phyloP scores from a whole-genome alignment of 2,888 invertebrate genomes.

The Papilio gigon region DNA sequence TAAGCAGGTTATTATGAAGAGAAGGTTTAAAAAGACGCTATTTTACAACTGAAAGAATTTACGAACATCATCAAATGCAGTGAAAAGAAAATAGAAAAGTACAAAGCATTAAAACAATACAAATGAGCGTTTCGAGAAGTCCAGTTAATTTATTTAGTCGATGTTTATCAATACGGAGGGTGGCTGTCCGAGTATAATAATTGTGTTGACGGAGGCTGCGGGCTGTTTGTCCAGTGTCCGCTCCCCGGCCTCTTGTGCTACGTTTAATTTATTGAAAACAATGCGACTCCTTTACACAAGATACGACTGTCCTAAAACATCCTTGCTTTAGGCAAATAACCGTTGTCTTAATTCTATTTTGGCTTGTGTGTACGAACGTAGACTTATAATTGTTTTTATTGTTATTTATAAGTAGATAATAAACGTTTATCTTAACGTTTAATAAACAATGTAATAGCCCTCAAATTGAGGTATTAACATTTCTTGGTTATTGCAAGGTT shows the following conservation, averaged over 20 bases:
- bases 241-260: slow-evolving; percentile 67
- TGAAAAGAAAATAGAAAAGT: slow-evolving; percentile 23
- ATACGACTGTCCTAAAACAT: slow-evolving; percentile 36
- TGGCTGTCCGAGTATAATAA: slow-evolving; percentile 82
- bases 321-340: slow-evolving; percentile 11
- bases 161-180: slow-evolving; percentile 76
- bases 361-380: background rate
- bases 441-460: no score
- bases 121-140: slow-evolving; percentile 58
- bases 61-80: background rate
- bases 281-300: slow-evolving; percentile 55
- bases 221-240: slow-evolving; percentile 71
- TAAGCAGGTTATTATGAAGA: background rate
- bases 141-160: slow-evolving; percentile 80
- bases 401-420: background rate
- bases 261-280: slow-evolving; percentile 81
- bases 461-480: no score
- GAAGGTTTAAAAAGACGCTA: background rate
- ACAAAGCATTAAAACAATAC: slow-evolving; percentile 34
- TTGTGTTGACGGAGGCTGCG: slow-evolving; percentile 78
- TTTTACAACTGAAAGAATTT: background rate
- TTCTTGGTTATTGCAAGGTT: no score
- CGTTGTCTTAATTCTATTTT: slow-evolving; percentile 13
- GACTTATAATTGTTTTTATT: background rate
- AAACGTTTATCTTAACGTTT: no score